These are phyloP conservation scores for Chrysomallon squamiferum DNA, from an alignment of 1,140 invertebrate species.

Conservation along the genomic window DNA sequence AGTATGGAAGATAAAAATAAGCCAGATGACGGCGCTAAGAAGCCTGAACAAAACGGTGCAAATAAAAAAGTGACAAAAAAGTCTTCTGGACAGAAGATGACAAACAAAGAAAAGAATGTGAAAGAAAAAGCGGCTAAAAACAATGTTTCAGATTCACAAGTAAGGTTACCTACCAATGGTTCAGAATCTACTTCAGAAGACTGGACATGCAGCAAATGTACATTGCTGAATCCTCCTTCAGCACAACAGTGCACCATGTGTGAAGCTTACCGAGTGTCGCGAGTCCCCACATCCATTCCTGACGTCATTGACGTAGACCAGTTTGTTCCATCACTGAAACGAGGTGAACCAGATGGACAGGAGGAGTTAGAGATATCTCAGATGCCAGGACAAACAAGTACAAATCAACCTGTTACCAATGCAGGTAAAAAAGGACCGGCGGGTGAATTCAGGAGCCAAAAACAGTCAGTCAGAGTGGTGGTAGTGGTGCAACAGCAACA, in stretches of 20 bases:
- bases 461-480: too few species aligned
- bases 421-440: constrained; percentile 1
- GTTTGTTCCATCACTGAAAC: constrained; percentile 26
- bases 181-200: not conserved
- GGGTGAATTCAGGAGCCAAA: not conserved
- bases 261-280: constrained; percentile 32
- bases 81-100: too few species aligned
- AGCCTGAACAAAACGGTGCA: too few species aligned
- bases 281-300: constrained; percentile 39
- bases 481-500: not conserved
- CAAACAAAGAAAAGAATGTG: too few species aligned
- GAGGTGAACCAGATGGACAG: constrained; percentile 28
- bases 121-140: too few species aligned
- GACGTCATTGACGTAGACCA: constrained; percentile 27
- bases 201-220: constrained; percentile 41
- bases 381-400: constrained; percentile 7
- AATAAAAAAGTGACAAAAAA: too few species aligned
- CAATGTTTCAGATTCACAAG: too few species aligned
- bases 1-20: too few species aligned
- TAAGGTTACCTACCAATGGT: too few species aligned
- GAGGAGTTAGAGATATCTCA: constrained; percentile 7
- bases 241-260: constrained; percentile 35
- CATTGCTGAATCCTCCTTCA: constrained; percentile 21
- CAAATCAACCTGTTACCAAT: not conserved
- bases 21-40: too few species aligned